phyloP scores from a whole-genome alignment of 2,888 invertebrate species.

The Tuberolachnus salignus region DNA sequence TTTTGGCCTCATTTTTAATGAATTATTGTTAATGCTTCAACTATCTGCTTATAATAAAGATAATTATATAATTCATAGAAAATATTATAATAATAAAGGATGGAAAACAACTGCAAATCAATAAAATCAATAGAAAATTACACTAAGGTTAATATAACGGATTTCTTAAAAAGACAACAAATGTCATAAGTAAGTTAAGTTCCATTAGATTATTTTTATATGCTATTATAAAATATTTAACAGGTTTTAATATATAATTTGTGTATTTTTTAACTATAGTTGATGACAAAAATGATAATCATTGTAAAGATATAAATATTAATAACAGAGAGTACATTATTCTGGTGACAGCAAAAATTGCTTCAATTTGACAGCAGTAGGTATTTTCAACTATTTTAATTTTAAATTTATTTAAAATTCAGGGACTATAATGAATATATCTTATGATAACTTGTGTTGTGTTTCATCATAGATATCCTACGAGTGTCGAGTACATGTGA shows the following conservation, averaged over 20 bases:
- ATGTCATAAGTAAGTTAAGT: constrained; percentile 9
- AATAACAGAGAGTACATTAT: neutral
- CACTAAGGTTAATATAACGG: constrained; percentile 3
- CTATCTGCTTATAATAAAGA: neutral
- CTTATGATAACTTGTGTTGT: no score
- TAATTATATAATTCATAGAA: neutral
- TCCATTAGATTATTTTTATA: constrained; percentile 4
- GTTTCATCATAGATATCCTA: no score
- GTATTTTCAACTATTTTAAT: no score
- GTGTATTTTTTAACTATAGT: constrained; percentile 2
- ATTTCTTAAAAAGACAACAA: constrained; percentile 6
- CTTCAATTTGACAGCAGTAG: neutral
- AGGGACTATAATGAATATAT: no score
- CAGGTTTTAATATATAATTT: neutral
- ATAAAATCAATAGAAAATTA: neutral
- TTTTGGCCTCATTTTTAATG: neutral
- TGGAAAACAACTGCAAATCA: neutral
- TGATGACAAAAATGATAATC: constrained; percentile 15
- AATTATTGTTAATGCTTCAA: neutral
- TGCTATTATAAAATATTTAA: neutral
- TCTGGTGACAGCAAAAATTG: constrained; percentile 1
- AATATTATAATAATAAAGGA: neutral
- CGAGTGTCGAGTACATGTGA: no score
- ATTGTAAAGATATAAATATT: neutral
- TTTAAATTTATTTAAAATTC: no score